Evolutionary conservation across 2,888 invertebrate genomes (phyloP), one percentile per base, ranked within the genome.

Genomic region (Hyposoter dolosus): DNA sequence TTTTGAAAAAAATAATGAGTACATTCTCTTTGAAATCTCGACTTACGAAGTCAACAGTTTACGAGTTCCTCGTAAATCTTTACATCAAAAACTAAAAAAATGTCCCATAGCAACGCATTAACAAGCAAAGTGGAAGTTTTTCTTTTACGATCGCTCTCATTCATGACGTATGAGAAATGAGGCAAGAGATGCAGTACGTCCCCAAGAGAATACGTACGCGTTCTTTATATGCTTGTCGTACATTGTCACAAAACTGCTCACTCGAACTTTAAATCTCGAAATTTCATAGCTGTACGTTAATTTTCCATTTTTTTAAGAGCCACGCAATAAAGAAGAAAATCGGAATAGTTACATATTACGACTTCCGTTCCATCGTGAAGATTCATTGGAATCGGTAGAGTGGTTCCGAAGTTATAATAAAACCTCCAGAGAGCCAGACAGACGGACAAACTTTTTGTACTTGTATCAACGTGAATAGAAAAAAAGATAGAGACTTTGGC

Each of bases 21-120:
- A 23, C n/a, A 45, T 60, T 75, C n/a, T 50, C 28, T 28, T 47
- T 15, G 28, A 47, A 65, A 60, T 74, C 68, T 74, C 43, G 28
- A 56, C 68, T 60, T 63, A 43, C 23, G 56, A 28, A 60, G 63
- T 40, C 32, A 23, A 47, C 19, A 12, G 10, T 82, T 69, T 63
- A 76, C 68, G 82, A 63, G 76, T 40, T 47, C 12, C 82, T 76
- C 76, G 76, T 76, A 76, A 82, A 76, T n/a, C 35, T 45, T 32
- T 7, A 17, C 15, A 69, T 69, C 63, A 32, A 65, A 50, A 19
- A 40, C 17, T 56, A 12, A 10, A 47, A 43, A 32, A 66, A 78
- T 1, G n/a, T 40, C 43, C 23, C 32, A 19, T 50, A n/a, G 47
- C 77, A 69, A 69, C 82, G 50, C 28, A 77, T 77, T 60, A 77